These are phyloP conservation scores for Antennarius striatus DNA, from an alignment of 2,113 vertebrate genomes.

Conservation along the genomic window DNA sequence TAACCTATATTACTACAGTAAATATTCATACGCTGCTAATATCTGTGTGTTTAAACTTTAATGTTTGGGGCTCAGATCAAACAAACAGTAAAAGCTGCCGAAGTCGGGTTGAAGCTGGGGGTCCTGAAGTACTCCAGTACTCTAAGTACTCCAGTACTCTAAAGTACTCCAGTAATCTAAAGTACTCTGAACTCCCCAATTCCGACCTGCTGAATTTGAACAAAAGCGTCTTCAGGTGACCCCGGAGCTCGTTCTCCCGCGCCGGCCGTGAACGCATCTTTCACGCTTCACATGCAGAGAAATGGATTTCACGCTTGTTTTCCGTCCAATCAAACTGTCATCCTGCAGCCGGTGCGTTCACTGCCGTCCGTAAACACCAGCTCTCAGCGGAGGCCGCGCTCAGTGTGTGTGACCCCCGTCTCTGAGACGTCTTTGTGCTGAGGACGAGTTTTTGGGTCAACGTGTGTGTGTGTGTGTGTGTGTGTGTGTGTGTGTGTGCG, in stretches of 20 bases:
- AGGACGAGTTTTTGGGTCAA: constrained; percentile 62
- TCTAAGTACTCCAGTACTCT: too few relatives aligned
- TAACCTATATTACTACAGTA: constrained; percentile 15
- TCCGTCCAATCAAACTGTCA: not conserved
- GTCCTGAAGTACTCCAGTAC: too few relatives aligned
- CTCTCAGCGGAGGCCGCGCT: not conserved
- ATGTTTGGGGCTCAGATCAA: constrained; percentile 11
- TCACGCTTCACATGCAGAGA: not conserved
- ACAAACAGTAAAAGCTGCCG: too few relatives aligned
- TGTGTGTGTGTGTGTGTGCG: constrained; percentile 30
- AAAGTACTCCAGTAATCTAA: too few relatives aligned
- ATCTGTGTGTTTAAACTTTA: constrained; percentile 62
- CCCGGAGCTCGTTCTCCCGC: too few relatives aligned
- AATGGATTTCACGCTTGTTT: not conserved
- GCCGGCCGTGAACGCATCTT: not conserved
- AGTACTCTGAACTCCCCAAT: too few relatives aligned
- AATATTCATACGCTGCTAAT: constrained; percentile 1
- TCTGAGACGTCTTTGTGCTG: constrained; percentile 40
- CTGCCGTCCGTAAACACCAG: constrained; percentile 10
- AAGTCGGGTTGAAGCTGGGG: too few relatives aligned
- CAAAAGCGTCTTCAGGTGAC: too few relatives aligned
- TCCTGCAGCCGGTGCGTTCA: constrained; percentile 3
- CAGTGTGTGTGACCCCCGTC: constrained; percentile 12
- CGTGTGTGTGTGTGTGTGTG: constrained; percentile 13
- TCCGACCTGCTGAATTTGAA: too few relatives aligned